Conservation (phyloP, 2,113 vertebrate genomes). For the Drymodes brunneopygia region DNA sequence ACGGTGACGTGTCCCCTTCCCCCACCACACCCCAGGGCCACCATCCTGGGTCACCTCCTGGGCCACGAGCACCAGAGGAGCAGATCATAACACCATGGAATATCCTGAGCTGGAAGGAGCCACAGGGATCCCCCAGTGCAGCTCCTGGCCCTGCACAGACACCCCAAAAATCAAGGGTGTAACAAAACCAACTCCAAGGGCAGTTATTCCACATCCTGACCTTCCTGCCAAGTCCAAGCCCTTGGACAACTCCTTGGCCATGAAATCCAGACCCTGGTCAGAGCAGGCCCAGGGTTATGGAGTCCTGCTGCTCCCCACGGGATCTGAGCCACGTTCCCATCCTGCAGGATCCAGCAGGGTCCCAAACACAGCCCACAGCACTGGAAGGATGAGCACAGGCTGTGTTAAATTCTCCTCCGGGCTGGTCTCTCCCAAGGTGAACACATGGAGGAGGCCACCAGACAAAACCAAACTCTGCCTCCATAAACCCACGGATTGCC, state of each 20-base stretch:
- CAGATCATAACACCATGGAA: neutral
- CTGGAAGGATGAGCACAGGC: neutral
- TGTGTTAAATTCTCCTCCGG: neutral
- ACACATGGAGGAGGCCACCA: neutral
- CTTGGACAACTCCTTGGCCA: neutral
- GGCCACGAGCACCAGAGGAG: neutral
- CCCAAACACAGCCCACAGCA: neutral
- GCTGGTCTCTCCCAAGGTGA: neutral
- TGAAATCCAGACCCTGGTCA: neutral
- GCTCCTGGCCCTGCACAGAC: neutral
- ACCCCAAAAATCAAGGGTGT: neutral
- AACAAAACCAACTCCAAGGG: neutral
- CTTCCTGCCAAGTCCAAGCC: neutral
- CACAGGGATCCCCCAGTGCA: too few relatives aligned
- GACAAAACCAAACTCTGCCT: neutral
- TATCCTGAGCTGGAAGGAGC: neutral
- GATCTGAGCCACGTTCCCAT: neutral
- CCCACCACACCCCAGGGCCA: neutral
- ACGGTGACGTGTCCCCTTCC: accelerated
- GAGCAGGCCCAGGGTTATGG: neutral
- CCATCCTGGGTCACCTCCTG: neutral
- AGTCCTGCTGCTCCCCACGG: neutral
- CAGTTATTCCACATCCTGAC: neutral
- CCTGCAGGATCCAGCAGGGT: neutral
- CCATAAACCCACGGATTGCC: accelerated